Base-by-base conservation (phyloP, 2,113 vertebrate species). In the Perca schrenkii region DNA sequence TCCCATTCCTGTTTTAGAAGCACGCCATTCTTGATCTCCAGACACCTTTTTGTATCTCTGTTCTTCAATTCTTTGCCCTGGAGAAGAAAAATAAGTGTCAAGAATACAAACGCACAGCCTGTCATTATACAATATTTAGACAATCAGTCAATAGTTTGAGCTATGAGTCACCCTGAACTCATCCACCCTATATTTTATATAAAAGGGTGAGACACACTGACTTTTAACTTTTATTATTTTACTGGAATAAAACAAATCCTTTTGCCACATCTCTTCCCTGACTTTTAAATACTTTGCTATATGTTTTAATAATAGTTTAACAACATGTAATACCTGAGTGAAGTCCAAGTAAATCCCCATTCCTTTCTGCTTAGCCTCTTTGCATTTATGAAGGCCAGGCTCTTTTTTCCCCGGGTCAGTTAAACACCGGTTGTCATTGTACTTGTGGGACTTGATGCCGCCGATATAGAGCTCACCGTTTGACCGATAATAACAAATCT, bases 271-370 rank as follows among this genome's bases (percentile, higher is more conserved):
- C 47, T 16, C 25, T 19, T 17, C 3, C 25, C 10, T 14, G 31
- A 54, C 8, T 31, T 71, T 58, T 8, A 31, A 15, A 4, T 28
- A 21, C 10, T 46, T 62, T 40, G 31, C 34, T 65, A 25, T 22
- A 6, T n/a, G 1, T 31, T 69, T 21, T 12, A 17, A 15, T 34
- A 21, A 17, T 2, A 40, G n/a, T 49, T 65, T 6, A 19, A 69
- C 14, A 19, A 69, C 11, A 21, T n/a, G 16, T 1, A 1, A 1
- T 86, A 95, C 94, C 94, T 95, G 94, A 90, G 82, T 91, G 61
- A 95, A 95, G 64, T 94, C 88, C 95, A 94, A 95, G 85, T 88
- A 36, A 62, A 93, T 92, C 15, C 88, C 82, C 63, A 93, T 88
- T 36, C 86, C 85, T 69, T 82, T 91, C 80, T 91, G 68, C 53